Evolutionary conservation across 2,888 invertebrate species (phyloP).

Genomic region (Abrostola triplasia): DNA sequence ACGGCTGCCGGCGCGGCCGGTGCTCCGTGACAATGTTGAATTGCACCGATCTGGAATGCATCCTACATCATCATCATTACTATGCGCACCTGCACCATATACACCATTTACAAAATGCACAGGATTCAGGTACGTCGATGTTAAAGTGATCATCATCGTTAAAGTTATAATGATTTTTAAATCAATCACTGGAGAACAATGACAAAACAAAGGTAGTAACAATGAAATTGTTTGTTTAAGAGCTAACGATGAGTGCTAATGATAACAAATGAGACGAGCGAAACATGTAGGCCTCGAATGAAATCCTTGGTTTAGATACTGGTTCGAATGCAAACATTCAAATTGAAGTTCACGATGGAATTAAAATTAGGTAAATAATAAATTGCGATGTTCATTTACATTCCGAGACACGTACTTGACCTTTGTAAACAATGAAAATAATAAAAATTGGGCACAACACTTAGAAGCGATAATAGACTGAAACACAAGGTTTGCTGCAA

Average conservation of each 20-base stretch:
- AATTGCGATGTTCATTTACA: constrained; percentile 62
- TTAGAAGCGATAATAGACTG: constrained; percentile 67
- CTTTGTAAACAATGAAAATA: constrained; percentile 73
- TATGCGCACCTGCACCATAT: constrained; percentile 92
- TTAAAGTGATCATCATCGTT: constrained; percentile 40
- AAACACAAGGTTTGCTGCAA: constrained; percentile 74
- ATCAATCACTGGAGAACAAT: constrained; percentile 66
- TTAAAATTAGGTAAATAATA: constrained; percentile 43
- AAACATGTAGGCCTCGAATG: constrained; percentile 58
- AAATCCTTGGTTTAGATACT: constrained; percentile 65
- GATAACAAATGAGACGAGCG: constrained; percentile 74
- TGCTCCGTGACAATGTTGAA: constrained; percentile 90
- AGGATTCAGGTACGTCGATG: constrained; percentile 88
- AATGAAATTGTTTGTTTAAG: constrained; percentile 79
- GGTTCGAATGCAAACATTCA: constrained; percentile 56
- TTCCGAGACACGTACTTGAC: constrained; percentile 72
- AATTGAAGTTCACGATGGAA: constrained; percentile 62
- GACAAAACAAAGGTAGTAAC: constrained; percentile 69
- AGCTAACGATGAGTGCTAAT: constrained; percentile 75
- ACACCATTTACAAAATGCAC: constrained; percentile 90
- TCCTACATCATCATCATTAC: constrained; percentile 92
- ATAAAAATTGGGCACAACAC: constrained; percentile 65
- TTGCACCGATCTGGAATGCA: constrained; percentile 93
- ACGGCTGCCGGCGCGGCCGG: constrained; percentile 73
- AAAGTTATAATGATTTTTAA: constrained; percentile 64